Evolutionary conservation across 2,797 vertebrate species (phyloP).

Genomic region (Harpagifer antarcticus): DNA sequence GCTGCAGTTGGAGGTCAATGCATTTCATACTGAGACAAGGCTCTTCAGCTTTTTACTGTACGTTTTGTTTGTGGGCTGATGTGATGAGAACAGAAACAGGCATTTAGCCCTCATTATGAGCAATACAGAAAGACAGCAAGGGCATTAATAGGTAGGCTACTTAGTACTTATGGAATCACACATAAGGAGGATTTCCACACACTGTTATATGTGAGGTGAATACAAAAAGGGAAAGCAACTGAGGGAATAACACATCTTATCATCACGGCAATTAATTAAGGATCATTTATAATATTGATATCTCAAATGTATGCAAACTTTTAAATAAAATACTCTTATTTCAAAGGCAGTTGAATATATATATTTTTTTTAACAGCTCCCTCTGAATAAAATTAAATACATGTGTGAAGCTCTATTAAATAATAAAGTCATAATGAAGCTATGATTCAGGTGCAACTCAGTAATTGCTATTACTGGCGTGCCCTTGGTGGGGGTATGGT

Average conservation of each 20-base stretch:
- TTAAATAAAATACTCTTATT: background rate
- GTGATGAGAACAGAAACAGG: conserved; percentile 64
- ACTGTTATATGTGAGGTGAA: background rate
- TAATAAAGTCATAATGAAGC: conserved; percentile 9
- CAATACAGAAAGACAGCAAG: conserved; percentile 60
- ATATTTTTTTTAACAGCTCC: background rate
- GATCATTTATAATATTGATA: background rate
- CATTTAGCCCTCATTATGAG: conserved; percentile 60
- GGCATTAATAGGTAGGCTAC: conserved; percentile 41
- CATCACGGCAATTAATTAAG: background rate
- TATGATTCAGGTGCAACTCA: conserved; percentile 5
- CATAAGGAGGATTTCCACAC: conserved; percentile 1
- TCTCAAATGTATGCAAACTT: background rate
- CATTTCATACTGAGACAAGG: conserved; percentile 51
- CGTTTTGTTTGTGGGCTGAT: conserved; percentile 56
- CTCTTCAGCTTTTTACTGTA: conserved; percentile 38
- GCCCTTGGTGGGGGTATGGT: conserved; percentile 2
- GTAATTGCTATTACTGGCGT: conserved; percentile 2
- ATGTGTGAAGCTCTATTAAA: background rate
- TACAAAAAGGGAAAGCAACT: conserved; percentile 1
- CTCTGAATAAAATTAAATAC: background rate
- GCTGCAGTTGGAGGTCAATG: conserved; percentile 72
- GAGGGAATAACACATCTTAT: background rate
- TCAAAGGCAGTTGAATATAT: too few relatives aligned
- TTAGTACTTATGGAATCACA: conserved; percentile 10